These are phyloP conservation scores for Donacobius atricapilla DNA, from an alignment of 2,113 vertebrate genomes.

Conservation along the genomic window DNA sequence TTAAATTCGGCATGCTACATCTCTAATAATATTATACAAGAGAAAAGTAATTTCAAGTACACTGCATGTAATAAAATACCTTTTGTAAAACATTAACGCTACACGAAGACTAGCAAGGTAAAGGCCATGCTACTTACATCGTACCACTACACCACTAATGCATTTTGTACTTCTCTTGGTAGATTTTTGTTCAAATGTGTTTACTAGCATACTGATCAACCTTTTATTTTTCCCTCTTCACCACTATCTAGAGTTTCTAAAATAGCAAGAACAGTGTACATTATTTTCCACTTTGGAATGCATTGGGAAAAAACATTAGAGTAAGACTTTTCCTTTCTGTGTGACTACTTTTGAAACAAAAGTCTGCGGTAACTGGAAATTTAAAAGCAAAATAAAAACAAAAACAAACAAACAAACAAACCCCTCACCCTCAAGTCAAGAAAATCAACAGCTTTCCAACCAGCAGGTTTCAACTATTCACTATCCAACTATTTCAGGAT, in stretches of 20 bases:
- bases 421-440: background rate
- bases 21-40: background rate
- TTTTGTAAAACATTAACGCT: background rate
- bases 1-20: background rate
- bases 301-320: background rate
- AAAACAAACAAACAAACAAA: background rate
- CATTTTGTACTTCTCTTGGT: conserved; percentile 77
- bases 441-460: background rate
- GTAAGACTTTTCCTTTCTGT: background rate
- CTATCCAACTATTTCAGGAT: background rate
- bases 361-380: background rate
- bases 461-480: background rate
- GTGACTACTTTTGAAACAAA: background rate
- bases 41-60: background rate
- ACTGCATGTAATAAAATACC: background rate
- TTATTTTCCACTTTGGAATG: background rate
- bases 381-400: background rate
- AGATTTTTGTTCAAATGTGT: conserved; percentile 79
- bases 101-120: background rate
- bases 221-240: conserved; percentile 74
- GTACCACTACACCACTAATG: conserved; percentile 75
- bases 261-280: background rate
- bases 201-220: conserved; percentile 70
- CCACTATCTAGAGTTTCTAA: conserved; percentile 76
- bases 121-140: background rate